Evolutionary conservation across 2,797 vertebrate genomes (phyloP), one percentile per base, ranked within the genome.

Genomic region (Carduelis carduelis): DNA sequence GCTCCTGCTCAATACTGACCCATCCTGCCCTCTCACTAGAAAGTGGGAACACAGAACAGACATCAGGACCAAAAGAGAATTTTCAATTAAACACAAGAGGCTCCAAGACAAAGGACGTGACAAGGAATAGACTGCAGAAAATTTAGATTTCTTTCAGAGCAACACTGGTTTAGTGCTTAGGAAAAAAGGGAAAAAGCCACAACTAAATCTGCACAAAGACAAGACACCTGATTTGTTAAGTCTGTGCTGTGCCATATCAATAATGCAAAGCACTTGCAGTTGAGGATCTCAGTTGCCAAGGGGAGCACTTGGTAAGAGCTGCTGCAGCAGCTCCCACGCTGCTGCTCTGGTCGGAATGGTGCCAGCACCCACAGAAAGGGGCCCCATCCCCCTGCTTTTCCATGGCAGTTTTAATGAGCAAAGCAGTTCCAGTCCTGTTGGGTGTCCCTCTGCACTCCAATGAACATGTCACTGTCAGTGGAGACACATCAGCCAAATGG

Each of bases 71-170:
- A 44, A 83, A 93, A 78, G 32, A 70, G 87, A 90, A 92, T 96
- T 87, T 91, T 69, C 79, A 94, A 37, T 95, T 80, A 83, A 91
- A 92, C 78, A 84, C 64, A 66, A 83, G 80, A 90, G 59, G 56
- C 34, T 89, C 32, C 2, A 2, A 86, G 71, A 80, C 87, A 95
- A 94, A 95, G 75, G 43, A 74, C 18, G 44, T 90, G n/a, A 57
- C 50, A 61, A 85, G 76, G 57, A 93, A 84, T n/a, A 86, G 14
- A 52, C 2, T 59, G 59, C 69, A 94, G 63, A 90, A 87, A 77
- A 95, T 60, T 34, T 57, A 77, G 32, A 57, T 35, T 72, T 34
- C 49, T 84, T 65, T 71, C 63, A 39, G 28, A 63, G 19, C 18
- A 83, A 76, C 14, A 12, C 11, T 83, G 16, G 52, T 86, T 57